phyloP scores from a whole-genome alignment of 23 tunicate genomes.

The Oikopleura vanhoeffeni region DNA sequence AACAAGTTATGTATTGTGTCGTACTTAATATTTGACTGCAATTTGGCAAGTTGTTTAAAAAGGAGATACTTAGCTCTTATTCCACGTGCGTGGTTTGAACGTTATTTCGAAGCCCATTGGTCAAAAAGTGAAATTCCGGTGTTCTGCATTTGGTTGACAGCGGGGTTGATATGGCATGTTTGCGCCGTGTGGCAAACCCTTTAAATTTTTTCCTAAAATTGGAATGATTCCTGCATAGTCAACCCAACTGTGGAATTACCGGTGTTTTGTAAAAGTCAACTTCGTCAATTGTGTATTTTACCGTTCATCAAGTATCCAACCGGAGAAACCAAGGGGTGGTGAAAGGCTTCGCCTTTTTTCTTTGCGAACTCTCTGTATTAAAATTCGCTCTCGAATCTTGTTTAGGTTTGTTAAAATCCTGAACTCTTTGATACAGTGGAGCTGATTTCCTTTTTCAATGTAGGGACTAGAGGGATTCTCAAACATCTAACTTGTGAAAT shows the following conservation, averaged over 20 bases:
- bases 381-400: background rate
- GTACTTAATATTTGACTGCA: no score
- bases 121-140: no score
- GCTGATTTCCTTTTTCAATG: background rate
- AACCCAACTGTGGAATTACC: background rate
- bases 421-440: background rate
- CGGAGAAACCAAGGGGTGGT: background rate
- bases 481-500: no score
- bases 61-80: no score
- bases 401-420: background rate
- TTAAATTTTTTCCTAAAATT: background rate
- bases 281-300: background rate
- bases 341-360: background rate
- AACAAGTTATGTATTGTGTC: no score
- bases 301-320: background rate
- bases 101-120: no score
- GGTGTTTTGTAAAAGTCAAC: background rate
- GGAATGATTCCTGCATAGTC: background rate
- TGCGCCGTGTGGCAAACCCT: no score
- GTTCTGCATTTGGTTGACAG: no score
- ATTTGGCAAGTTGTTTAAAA: no score
- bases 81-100: no score
- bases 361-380: background rate
- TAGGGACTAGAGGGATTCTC: no score
- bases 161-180: no score